A percentile compares a stretch with the other conserved stretches of the same genome.
Conservation (phyloP, 1,140 invertebrate genomes). For the Piezodorus guildinii region DNA sequence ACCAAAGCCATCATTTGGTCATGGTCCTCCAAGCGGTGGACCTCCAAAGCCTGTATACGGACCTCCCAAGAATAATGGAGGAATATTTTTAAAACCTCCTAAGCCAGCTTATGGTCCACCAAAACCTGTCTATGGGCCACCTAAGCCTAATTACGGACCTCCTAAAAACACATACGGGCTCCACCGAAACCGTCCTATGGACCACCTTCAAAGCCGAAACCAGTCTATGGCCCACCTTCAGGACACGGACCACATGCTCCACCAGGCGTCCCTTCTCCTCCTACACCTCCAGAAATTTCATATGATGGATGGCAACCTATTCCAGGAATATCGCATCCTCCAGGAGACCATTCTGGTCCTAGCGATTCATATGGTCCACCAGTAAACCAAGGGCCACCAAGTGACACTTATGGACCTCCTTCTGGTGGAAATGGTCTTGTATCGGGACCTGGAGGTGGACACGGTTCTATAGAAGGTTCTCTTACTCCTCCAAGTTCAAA, state of each 20-base stretch:
- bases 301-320: slow-evolving; percentile 79
- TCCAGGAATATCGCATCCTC: slow-evolving; percentile 42
- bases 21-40: slow-evolving; percentile 12
- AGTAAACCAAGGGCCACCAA: not conserved
- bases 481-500: slow-evolving; percentile 12
- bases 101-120: not conserved
- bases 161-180: slow-evolving; percentile 14
- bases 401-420: not conserved
- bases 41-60: slow-evolving; percentile 28
- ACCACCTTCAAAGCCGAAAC: slow-evolving; percentile 34
- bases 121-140: slow-evolving; percentile 25
- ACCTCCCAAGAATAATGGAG: slow-evolving; percentile 26
- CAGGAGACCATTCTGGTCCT: slow-evolving; percentile 29
- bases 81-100: not conserved
- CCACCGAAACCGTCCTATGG: slow-evolving; percentile 33
- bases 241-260: slow-evolving; percentile 30
- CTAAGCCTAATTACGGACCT: slow-evolving; percentile 32
- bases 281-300: slow-evolving; percentile 58
- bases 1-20: slow-evolving; percentile 24
- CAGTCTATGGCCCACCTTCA: slow-evolving; percentile 33
- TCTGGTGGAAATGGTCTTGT: not conserved
- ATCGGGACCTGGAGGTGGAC: not conserved
- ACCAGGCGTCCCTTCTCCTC: slow-evolving; percentile 54
- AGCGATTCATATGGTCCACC: slow-evolving; percentile 22
- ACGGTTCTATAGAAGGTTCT: not conserved